A percentile compares a stretch with the other conserved stretches of the same genome.
These are phyloP conservation scores for Ursus arctos DNA, from an alignment of 2,113 vertebrate species.

Conservation along the genomic window DNA sequence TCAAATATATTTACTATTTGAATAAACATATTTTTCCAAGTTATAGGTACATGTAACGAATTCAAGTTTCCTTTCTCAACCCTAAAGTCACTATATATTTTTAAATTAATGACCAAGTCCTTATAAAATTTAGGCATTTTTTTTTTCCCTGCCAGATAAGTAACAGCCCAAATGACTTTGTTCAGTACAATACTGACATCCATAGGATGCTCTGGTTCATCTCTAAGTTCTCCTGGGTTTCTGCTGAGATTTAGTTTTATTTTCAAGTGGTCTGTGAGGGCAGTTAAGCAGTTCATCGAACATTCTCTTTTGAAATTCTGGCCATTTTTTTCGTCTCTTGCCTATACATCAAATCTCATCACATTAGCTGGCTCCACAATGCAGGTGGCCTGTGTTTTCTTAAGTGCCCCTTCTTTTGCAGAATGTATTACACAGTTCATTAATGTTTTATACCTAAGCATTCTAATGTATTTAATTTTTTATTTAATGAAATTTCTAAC, in stretches of 20 bases:
- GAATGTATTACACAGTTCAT: conserved; percentile 75
- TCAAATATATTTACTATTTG: neutral
- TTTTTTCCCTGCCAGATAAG: neutral
- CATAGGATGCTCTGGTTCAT: conserved; percentile 13
- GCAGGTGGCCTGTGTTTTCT: conserved; percentile 70
- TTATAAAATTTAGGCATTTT: conserved; percentile 40
- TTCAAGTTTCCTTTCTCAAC: neutral
- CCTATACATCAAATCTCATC: conserved; percentile 66
- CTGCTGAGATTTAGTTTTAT: conserved; percentile 43
- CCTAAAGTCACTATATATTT: neutral
- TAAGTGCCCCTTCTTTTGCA: conserved; percentile 71
- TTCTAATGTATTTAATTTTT: conserved; percentile 82
- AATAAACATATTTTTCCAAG: neutral
- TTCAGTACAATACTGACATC: conserved; percentile 38
- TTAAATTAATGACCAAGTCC: conserved; percentile 32
- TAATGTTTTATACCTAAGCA: conserved; percentile 81
- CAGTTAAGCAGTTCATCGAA: neutral
- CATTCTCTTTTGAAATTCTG: conserved; percentile 55
- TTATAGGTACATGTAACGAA: neutral
- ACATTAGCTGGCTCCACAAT: conserved; percentile 30
- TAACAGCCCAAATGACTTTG: conserved; percentile 23
- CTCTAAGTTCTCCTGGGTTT: neutral
- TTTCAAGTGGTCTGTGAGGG: conserved; percentile 30
- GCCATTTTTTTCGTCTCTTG: conserved; percentile 64
- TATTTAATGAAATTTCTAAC: conserved; percentile 81